Evolutionary conservation across 2,797 vertebrate genomes (phyloP).

Genomic region (Enteromius paludinosus): DNA sequence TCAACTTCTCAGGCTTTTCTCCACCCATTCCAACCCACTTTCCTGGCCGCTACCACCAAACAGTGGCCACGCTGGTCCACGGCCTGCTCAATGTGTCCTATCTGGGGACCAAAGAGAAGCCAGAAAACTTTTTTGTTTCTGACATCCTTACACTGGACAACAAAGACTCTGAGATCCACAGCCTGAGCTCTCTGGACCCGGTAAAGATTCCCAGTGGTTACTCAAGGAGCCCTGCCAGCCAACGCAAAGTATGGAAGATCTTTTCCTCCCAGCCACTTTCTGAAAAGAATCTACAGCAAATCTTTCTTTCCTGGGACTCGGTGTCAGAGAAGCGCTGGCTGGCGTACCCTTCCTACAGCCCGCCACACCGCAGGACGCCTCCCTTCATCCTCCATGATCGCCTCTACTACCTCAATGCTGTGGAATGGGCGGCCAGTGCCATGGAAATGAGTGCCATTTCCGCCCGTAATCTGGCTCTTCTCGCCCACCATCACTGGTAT

Average conservation of each 20-base stretch:
- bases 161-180: slow-evolving; percentile 77
- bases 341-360: slow-evolving; percentile 85
- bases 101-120: slow-evolving; percentile 72
- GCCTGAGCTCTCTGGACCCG: slow-evolving; percentile 76
- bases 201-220: slow-evolving; percentile 72
- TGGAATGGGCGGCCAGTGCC: slow-evolving; percentile 89
- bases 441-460: slow-evolving; percentile 93
- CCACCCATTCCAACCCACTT: slow-evolving; percentile 81
- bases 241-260: slow-evolving; percentile 85
- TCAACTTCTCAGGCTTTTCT: slow-evolving; percentile 85
- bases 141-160: slow-evolving; percentile 81
- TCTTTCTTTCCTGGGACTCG: slow-evolving; percentile 84
- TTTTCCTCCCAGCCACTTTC: slow-evolving; percentile 81
- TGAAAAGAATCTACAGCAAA: slow-evolving; percentile 78
- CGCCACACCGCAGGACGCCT: slow-evolving; percentile 77
- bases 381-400: slow-evolving; percentile 85
- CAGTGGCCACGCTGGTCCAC: slow-evolving; percentile 84
- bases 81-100: slow-evolving; percentile 86
- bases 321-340: slow-evolving; percentile 82
- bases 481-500: slow-evolving; percentile 91
- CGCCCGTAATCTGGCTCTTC: slow-evolving; percentile 85
- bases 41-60: slow-evolving; percentile 80
- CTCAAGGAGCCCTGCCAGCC: slow-evolving; percentile 65
- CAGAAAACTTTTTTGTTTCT: slow-evolving; percentile 73
- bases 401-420: slow-evolving; percentile 87